Evolutionary conservation across 2,888 invertebrate species (phyloP), one percentile per base, ranked within the genome.

Genomic region (Spisula solida): DNA sequence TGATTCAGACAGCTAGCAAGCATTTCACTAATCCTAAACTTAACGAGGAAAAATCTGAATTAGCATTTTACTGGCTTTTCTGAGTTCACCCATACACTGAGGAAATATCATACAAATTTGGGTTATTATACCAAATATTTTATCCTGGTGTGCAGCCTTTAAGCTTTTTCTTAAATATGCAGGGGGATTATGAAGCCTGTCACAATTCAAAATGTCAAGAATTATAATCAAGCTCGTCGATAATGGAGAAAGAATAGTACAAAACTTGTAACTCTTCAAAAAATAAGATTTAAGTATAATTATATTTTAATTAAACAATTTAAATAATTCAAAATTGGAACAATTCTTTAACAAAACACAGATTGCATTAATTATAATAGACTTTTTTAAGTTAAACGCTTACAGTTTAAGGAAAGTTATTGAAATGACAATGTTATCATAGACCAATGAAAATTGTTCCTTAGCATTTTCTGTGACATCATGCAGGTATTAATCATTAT

Each of bases 1-100:
- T 85, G 80, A 85, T 85, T 80, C 75, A 85, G 56, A 55, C 29
- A 16, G 48, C 34, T 31, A 31, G 14, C 75, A 31, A 31, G 31
- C 31, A 80, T 80, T 47, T 51, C 47, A n/a, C 18, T 80, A 51
- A 80, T 80, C 80, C 25, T 18, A 34, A 4, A 31, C 29, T 31
- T 70, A 14, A 70, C 4, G 31, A 31, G 75, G 14, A 34, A 75
- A 75, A 75, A 31, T 75, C 75, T 31, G 75, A 75, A 66, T 66
- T 66, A 66, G 25, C 25, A 66, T 25, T 66, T 66, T 66, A 66
- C 60, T 25, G n/a, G 25, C 60, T 10, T n/a, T 66, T 41, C 41
- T 41, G 5, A 25, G 60, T 51, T 51, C 20, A 66, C 8, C n/a
- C n/a, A 25, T 66, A 66, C 12, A 8, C 20, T 66, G 41, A 41